Evolutionary conservation across 2,113 vertebrate species (phyloP), one percentile per base, ranked within the genome.

Genomic region (Hyperoodon ampullatus): DNA sequence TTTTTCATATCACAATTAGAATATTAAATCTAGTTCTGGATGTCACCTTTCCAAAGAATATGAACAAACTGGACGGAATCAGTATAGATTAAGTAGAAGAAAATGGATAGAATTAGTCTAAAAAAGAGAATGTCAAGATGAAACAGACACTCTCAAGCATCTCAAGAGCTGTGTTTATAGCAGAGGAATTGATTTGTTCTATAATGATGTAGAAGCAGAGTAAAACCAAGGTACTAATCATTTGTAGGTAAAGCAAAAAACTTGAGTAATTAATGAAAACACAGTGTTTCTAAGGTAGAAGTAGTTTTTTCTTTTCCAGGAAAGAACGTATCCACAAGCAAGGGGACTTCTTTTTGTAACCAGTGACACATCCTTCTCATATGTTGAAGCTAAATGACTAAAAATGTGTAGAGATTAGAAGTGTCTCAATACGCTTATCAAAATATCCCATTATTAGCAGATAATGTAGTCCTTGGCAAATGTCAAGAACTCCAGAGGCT

Each of bases 211-310:
- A 35, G 35, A 96, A 82, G 42, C 61, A 84, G 39, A 82, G 24
- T 16, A 81, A 15, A 90, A 39, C 35, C 63, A 88, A 88, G 33
- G 77, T 75, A 61, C 5, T 42, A 50, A 82, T 60, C 26, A 61
- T 77, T 42, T 93, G 70, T 23, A 77, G 75, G 75, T 47, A 89
- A 93, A 93, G 70, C 33, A 71, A 3, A 89, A 82, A 78, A 70
- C 61, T 30, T 89, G 42, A 89, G 70, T 70, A 89, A 55, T 84
- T 81, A 74, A 81, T 35, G 23, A 93, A 90, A 94, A 87, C 26
- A 74, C 1, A 83, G 42, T n/a, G 19, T 53, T 89, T 75, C 35
- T 58, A 89, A 89, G 44, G 21, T 18, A 93, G 77, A 89, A 61
- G 42, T 70, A 84, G 63, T 63, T 70, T 90, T 55, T n/a, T 88